Percentiles rank a stretch among this genome's conserved stretches.
Conservation (phyloP, 2,888 invertebrate genomes). For the Myopa tessellatipennis region DNA sequence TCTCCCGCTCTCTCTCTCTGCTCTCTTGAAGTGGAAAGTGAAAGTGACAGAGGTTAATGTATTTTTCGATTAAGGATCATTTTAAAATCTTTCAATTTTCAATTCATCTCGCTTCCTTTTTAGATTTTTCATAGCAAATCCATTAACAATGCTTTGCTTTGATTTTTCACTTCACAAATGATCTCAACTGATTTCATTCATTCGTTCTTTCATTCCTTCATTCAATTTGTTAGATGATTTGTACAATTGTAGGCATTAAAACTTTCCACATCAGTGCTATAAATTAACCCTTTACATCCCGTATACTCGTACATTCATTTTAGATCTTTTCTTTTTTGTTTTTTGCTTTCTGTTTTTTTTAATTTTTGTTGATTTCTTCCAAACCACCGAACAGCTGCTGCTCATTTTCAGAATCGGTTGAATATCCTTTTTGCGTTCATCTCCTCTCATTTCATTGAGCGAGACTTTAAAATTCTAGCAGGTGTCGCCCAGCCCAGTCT, state of each 20-base stretch:
- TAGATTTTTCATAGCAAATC: neutral
- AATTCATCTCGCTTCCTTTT: neutral
- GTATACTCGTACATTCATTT: conserved; percentile 1
- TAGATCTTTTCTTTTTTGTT: conserved; percentile 7
- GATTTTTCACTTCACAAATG: neutral
- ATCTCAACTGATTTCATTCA: neutral
- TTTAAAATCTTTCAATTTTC: neutral
- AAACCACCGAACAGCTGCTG: conserved; percentile 34
- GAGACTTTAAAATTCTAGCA: conserved; percentile 42
- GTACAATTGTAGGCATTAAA: conserved; percentile 42
- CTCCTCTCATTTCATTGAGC: neutral
- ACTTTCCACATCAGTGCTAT: conserved; percentile 22
- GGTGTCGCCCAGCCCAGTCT: conserved; percentile 38
- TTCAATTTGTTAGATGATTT: neutral
- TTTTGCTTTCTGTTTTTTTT: neutral
- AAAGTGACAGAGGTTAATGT: neutral
- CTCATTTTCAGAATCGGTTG: conserved; percentile 26
- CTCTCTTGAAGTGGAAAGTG: neutral
- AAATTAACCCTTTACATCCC: conserved; percentile 7
- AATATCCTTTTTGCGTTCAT: neutral
- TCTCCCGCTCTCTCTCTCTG: conserved; percentile 8
- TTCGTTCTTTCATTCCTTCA: neutral
- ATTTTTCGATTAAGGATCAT: neutral
- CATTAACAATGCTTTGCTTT: neutral
- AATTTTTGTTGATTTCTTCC: neutral